Percentiles rank a stretch among this genome's conserved stretches.
Conservation (phyloP, 2,888 invertebrate genomes). For the Phania funesta region DNA sequence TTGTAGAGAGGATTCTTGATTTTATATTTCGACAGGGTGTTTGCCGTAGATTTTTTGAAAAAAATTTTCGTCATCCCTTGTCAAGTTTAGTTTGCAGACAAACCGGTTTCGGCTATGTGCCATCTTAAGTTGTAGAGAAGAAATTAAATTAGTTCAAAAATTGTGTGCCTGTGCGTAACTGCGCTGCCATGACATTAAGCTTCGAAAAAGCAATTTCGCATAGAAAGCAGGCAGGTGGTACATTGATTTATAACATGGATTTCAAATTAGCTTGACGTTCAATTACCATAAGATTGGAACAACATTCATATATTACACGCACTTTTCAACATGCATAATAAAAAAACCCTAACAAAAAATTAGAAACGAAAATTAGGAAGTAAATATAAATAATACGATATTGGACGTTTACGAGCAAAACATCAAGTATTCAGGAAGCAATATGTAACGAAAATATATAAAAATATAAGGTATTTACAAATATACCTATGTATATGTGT, state of each 20-base stretch:
- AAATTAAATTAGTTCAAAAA: not conserved
- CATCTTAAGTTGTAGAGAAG: not conserved
- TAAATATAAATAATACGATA: not conserved
- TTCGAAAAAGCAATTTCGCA: not conserved
- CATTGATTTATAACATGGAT: conserved; percentile 75
- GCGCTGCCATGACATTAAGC: not conserved
- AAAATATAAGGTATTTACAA: not conserved
- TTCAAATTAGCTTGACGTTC: conserved; percentile 58
- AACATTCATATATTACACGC: not conserved
- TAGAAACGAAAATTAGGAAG: not conserved
- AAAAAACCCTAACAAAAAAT: not conserved
- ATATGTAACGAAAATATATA: not conserved
- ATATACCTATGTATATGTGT: not conserved
- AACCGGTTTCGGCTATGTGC: no score
- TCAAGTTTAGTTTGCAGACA: no score
- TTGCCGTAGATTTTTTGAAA: no score
- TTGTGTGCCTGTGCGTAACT: not conserved
- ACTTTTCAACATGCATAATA: not conserved
- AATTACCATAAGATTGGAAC: conserved; percentile 32
- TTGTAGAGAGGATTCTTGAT: no score
- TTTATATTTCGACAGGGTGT: no score
- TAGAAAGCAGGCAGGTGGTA: conserved; percentile 17
- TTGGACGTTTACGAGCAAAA: conserved; percentile 24
- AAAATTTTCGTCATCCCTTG: no score
- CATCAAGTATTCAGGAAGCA: not conserved